A percentile compares a stretch with the other conserved stretches of the same genome.
Conservation (phyloP, 2,888 invertebrate species). For the Andrena bicolor region DNA sequence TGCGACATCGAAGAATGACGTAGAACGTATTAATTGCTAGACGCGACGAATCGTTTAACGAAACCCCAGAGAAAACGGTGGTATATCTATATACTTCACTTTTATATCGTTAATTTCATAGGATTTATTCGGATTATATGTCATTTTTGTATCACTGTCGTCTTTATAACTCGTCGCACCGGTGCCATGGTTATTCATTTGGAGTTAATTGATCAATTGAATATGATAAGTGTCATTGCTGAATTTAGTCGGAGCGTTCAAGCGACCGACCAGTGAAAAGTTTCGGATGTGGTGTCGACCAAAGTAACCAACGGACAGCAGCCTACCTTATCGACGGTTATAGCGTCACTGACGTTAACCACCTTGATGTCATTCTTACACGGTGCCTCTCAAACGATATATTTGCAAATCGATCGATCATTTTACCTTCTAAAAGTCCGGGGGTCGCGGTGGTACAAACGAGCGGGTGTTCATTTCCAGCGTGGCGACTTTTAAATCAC, state of each 20-base stretch:
- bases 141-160: constrained; percentile 66
- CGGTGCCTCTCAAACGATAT: constrained; percentile 65
- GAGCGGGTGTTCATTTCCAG: constrained; percentile 18
- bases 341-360: constrained; percentile 36
- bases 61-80: constrained; percentile 54
- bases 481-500: neutral
- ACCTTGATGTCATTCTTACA: constrained; percentile 53
- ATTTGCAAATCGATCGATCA: constrained; percentile 49
- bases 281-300: constrained; percentile 53
- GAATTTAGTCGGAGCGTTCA: constrained; percentile 7
- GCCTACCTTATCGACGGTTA: constrained; percentile 46
- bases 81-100: constrained; percentile 69
- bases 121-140: constrained; percentile 57
- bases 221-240: constrained; percentile 27
- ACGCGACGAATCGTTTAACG: constrained; percentile 50
- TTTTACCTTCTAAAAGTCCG: constrained; percentile 56
- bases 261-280: constrained; percentile 7
- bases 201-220: constrained; percentile 40
- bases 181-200: constrained; percentile 56
- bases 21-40: constrained; percentile 49
- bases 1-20: constrained; percentile 59
- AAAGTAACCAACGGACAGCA: constrained; percentile 31
- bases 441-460: constrained; percentile 45
- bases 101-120: constrained; percentile 70
- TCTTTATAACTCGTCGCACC: constrained; percentile 67